Conservation (phyloP, 2,113 vertebrate species). For the Carassius auratus region DNA sequence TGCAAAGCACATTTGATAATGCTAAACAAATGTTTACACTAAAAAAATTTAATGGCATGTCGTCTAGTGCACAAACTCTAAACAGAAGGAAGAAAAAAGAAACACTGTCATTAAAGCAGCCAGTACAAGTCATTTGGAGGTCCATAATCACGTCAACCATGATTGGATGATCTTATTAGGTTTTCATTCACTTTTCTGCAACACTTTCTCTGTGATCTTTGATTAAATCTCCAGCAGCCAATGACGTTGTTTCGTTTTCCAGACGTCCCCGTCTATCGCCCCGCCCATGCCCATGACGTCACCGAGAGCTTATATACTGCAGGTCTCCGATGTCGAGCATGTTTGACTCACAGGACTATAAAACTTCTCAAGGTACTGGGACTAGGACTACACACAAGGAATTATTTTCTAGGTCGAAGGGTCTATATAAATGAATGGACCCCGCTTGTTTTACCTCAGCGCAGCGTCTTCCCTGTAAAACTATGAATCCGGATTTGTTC, state of each 20-base stretch:
- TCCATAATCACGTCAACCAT: background rate
- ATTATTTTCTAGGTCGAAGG: background rate
- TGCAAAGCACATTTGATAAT: background rate
- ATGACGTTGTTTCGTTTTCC: constrained; percentile 53
- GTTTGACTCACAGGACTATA: constrained; percentile 45
- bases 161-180: constrained; percentile 9
- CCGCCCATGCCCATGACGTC: constrained; percentile 68
- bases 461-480: constrained; percentile 72
- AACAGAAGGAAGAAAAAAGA: background rate
- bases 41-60: no score
- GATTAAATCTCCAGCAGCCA: constrained; percentile 51
- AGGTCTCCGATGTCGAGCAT: constrained; percentile 16
- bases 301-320: constrained; percentile 63
- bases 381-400: background rate
- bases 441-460: constrained; percentile 72
- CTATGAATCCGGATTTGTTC: constrained; percentile 76
- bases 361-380: background rate
- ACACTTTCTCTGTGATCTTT: constrained; percentile 13
- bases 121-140: background rate
- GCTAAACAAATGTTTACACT: background rate
- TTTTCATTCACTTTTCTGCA: constrained; percentile 61
- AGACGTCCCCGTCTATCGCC: constrained; percentile 4
- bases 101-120: background rate
- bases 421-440: constrained; percentile 66
- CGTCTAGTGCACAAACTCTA: background rate